Conservation (phyloP, 2,113 vertebrate genomes). For the Corydoras sp. region DNA sequence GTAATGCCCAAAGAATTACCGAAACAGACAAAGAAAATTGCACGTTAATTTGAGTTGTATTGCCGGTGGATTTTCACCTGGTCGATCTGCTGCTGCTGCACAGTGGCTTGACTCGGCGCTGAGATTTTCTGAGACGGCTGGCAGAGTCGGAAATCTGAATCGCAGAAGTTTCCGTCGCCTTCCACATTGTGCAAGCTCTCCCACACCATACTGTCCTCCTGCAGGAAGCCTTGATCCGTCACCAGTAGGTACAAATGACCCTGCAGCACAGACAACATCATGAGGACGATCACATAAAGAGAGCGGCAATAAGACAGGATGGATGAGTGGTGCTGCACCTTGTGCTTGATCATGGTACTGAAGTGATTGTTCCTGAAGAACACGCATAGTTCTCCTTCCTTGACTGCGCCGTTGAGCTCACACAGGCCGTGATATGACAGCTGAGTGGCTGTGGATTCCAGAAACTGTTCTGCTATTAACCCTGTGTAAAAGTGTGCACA, state of each 20-base stretch:
- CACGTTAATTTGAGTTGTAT: too few species aligned
- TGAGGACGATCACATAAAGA: neutral
- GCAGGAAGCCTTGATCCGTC: slow-evolving; percentile 89
- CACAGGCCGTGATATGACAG: slow-evolving; percentile 88
- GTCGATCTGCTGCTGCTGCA: slow-evolving; percentile 75
- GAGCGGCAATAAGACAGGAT: neutral
- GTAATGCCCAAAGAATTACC: too few species aligned
- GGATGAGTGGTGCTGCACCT: slow-evolving; percentile 59
- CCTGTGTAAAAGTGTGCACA: slow-evolving; percentile 54
- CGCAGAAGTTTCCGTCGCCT: slow-evolving; percentile 88
- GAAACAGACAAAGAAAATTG: too few species aligned
- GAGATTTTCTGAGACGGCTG: slow-evolving; percentile 62
- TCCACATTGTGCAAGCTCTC: slow-evolving; percentile 90
- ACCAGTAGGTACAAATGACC: slow-evolving; percentile 89
- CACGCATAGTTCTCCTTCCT: slow-evolving; percentile 81
- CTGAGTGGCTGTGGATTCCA: slow-evolving; percentile 84
- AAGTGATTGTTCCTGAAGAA: slow-evolving; percentile 99
- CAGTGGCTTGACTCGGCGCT: slow-evolving; percentile 7
- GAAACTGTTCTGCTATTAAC: slow-evolving; percentile 85
- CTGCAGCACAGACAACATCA: slow-evolving; percentile 52
- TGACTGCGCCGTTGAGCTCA: slow-evolving; percentile 72
- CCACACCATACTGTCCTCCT: slow-evolving; percentile 82
- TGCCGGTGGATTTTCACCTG: slow-evolving; percentile 59
- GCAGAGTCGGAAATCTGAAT: slow-evolving; percentile 78
- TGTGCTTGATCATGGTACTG: slow-evolving; percentile 88